Percentiles rank a stretch among this genome's conserved stretches.
These are phyloP conservation scores for Stictocephala bisonia DNA, from an alignment of 2,888 invertebrate genomes.

Conservation along the genomic window DNA sequence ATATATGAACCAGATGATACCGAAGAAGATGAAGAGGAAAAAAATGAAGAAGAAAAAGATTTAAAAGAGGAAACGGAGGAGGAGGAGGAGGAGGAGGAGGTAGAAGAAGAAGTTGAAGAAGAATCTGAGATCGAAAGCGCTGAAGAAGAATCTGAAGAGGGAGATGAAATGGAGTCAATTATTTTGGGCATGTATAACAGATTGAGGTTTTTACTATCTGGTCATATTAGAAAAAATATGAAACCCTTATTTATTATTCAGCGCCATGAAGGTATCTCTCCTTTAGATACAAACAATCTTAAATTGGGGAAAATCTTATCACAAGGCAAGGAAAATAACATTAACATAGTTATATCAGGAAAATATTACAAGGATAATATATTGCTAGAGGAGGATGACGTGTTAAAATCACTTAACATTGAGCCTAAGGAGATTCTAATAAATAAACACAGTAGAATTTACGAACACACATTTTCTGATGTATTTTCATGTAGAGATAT, in stretches of 20 bases:
- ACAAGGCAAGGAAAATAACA: too few species aligned
- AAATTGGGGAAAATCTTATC: background rate
- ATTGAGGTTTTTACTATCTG: background rate
- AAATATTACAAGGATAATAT: slow-evolving; percentile 3
- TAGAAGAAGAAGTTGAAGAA: background rate
- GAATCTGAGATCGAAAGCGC: background rate
- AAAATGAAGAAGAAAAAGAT: background rate
- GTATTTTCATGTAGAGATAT: too few species aligned
- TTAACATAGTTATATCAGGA: background rate
- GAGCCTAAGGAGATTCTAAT: background rate
- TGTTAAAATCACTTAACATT: background rate
- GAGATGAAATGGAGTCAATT: background rate
- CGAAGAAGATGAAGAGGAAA: background rate
- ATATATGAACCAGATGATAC: slow-evolving; percentile 20
- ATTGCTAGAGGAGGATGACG: background rate
- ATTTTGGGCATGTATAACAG: too few species aligned
- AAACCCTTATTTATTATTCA: background rate
- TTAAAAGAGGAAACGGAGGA: slow-evolving; percentile 38
- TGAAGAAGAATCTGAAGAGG: background rate
- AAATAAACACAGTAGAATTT: background rate
- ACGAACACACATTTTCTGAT: background rate
- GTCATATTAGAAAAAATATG: background rate
- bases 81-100: background rate
- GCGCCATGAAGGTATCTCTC: background rate
- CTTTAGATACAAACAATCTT: background rate